These are phyloP conservation scores for Thunnus thynnus DNA, from an alignment of 2,113 vertebrate species.

Conservation along the genomic window DNA sequence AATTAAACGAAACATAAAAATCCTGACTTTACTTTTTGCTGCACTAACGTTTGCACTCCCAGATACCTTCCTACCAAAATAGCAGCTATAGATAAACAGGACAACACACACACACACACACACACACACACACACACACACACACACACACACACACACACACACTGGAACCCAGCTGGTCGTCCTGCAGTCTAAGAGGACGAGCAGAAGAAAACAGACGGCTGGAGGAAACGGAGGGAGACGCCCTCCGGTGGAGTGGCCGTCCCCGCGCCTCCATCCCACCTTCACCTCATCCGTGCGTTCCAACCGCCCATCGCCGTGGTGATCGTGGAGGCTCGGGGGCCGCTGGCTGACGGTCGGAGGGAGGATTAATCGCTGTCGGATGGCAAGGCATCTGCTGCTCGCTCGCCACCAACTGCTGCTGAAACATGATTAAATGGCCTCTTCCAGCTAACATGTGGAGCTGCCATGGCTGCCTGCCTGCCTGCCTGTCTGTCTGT, in stretches of 20 bases:
- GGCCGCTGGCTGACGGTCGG: conserved; percentile 49
- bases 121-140: conserved; percentile 4
- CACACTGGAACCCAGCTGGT: conserved; percentile 33
- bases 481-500: conserved; percentile 20
- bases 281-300: conserved; percentile 65
- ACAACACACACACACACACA: background rate
- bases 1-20: background rate
- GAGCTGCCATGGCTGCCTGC: conserved; percentile 33
- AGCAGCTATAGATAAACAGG: background rate
- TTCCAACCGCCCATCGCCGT: conserved; percentile 46
- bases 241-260: conserved; percentile 47
- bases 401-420: conserved; percentile 78
- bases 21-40: too few relatives aligned
- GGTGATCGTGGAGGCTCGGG: conserved; percentile 43
- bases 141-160: conserved; percentile 25
- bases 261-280: conserved; percentile 42
- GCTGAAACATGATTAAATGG: conserved; percentile 77
- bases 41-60: background rate
- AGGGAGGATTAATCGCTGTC: conserved; percentile 80
- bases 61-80: background rate
- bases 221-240: conserved; percentile 25
- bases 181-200: conserved; percentile 22
- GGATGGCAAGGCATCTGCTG: conserved; percentile 82
- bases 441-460: conserved; percentile 66
- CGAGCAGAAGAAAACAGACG: conserved; percentile 53